Conservation (phyloP, 1,140 invertebrate species). For the Listronotus bonariensis region DNA sequence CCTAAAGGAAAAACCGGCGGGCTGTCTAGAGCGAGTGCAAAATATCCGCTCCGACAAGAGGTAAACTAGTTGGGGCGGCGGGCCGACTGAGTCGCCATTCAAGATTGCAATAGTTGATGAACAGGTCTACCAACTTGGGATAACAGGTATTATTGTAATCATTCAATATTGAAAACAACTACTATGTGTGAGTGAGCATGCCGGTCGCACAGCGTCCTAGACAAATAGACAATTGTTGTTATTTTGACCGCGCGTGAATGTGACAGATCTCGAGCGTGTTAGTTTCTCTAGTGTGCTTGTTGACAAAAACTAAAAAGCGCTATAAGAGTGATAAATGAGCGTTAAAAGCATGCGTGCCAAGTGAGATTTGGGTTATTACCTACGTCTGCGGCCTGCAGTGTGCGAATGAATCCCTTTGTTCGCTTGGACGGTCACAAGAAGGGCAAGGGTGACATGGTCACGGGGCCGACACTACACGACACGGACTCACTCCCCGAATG, state of each 20-base stretch:
- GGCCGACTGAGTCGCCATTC: slow-evolving; percentile 46
- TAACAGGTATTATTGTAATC: slow-evolving; percentile 55
- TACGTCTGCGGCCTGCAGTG: slow-evolving; percentile 30
- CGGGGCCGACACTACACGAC: slow-evolving; percentile 45
- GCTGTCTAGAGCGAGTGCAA: slow-evolving; percentile 27
- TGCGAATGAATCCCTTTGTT: slow-evolving; percentile 37
- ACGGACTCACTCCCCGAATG: slow-evolving; percentile 41
- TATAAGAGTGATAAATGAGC: slow-evolving; percentile 9
- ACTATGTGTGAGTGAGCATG: slow-evolving; percentile 45
- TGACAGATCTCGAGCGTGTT: slow-evolving; percentile 6
- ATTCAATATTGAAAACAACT: slow-evolving; percentile 53
- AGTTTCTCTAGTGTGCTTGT: neutral
- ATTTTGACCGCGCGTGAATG: slow-evolving; percentile 9
- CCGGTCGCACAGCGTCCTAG: slow-evolving; percentile 28
- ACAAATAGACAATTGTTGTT: slow-evolving; percentile 15
- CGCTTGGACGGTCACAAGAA: slow-evolving; percentile 29
- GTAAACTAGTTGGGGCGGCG: slow-evolving; percentile 47
- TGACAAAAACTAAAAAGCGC: neutral
- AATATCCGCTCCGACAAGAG: slow-evolving; percentile 21
- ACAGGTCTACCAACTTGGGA: slow-evolving; percentile 52
- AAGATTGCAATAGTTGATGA: slow-evolving; percentile 54
- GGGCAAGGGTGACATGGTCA: slow-evolving; percentile 24
- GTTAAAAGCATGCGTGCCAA: slow-evolving; percentile 27
- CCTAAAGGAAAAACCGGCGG: slow-evolving; percentile 3
- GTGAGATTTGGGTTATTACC: slow-evolving; percentile 23